Evolutionary conservation across 1,140 invertebrate species (phyloP), one percentile per base, ranked within the genome.

Genomic region (Coelopa frigida): DNA sequence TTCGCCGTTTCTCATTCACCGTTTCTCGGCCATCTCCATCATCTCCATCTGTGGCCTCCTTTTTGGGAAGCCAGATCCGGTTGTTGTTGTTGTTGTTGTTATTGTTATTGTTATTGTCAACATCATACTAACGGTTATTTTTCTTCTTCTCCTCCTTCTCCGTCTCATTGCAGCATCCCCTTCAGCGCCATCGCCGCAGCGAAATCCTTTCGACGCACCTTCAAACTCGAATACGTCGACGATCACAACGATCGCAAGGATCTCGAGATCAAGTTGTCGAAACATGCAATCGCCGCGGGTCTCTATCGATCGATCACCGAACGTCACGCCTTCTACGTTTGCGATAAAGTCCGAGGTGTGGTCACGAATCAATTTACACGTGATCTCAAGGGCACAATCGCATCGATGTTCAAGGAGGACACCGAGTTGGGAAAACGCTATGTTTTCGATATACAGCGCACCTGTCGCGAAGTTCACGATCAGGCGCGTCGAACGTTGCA

Each of bases 311-410:
- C 87, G n/a, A 83, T 92, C 41, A 92, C 88, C 0, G 89, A 92
- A 68, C 89, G 88, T 58, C 88, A 92, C 62, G 88, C 87, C 4
- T 93, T 93, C 73, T 93, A 90, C 66, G 88, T 86, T 55, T 92
- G 89, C 71, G 89, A 92, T 64, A 91, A 89, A 0, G 88, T 93
- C 2, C 76, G 87, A 11, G 86, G 80, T 55, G 86, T 87, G 44
- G 89, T 93, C 20, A 89, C 87, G 4, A 81, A 87, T 35, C 89
- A 92, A 67, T 91, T 87, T 59, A 88, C 89, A 26, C 76, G 87
- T 45, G 89, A 92, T 72, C 74, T 93, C 44, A 92, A 92, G 77
- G 89, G 89, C 44, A 91, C 87, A n/a, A 86, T 93, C 55, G 85
- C 85, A 44, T 91, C 88, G 1, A 85, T 89, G 64, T 92, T 92